Conservation (phyloP, 2,797 vertebrate species). For the Gymnothorax javanicus region DNA sequence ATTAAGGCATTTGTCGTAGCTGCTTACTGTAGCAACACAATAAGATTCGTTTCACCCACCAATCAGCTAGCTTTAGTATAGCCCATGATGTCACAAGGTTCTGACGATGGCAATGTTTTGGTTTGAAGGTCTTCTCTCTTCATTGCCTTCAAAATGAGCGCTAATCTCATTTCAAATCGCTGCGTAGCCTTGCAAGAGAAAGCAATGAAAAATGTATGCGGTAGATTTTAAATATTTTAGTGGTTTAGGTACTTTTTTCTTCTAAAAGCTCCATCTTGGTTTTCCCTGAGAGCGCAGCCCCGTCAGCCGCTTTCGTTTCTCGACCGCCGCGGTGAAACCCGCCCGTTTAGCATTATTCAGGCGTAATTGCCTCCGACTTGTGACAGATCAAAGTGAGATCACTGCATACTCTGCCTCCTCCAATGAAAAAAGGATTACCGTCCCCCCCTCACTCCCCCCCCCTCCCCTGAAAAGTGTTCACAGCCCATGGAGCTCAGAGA, state of each 20-base stretch:
- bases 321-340: background rate
- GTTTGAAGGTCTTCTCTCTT: background rate
- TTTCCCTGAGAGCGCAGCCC: background rate
- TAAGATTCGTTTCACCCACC: background rate
- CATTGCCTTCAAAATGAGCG: background rate
- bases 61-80: background rate
- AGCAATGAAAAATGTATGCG: background rate
- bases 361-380: conserved; percentile 33
- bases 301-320: background rate
- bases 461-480: background rate
- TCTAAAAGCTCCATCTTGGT: background rate
- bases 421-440: background rate
- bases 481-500: background rate
- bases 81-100: background rate
- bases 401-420: background rate
- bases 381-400: background rate
- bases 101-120: background rate
- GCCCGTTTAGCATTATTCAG: conserved; percentile 9
- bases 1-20: background rate
- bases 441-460: too few species aligned
- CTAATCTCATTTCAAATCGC: background rate
- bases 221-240: background rate
- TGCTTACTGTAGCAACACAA: background rate
- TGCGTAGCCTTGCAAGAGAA: background rate
- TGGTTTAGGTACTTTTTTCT: background rate